Evolutionary conservation across 2,797 vertebrate genomes (phyloP), one percentile per base, ranked within the genome.

Genomic region (Myripristis jacobus): DNA sequence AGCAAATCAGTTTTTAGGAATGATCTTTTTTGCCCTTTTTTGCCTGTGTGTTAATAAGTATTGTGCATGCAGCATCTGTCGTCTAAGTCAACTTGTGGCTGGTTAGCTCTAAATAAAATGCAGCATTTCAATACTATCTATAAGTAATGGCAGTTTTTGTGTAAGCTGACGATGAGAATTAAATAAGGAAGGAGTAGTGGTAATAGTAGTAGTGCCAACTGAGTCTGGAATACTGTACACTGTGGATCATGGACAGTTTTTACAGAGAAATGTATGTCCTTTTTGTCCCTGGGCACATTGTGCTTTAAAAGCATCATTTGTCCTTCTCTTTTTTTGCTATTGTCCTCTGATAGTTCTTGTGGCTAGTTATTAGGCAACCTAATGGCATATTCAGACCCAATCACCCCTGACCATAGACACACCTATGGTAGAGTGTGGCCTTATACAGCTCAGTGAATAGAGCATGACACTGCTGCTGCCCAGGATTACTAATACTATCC

Each of bases 71-170:
- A 63, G 22, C 38, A 22, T 58, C n/a, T 60, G 6, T 44, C 12
- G 16, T 41, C 13, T 36, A 51, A 41, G 43, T 46, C 1, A 52
- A 57, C 4, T 55, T 12, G 6, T 54, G 21, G 3, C 25, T 57
- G 29, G 38, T 22, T 24, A 47, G 5, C 27, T 36, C 19, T 61
- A 16, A 62, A 73, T 59, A 27, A 75, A 71, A 75, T 27, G 41
- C 25, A 29, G 46, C 12, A 36, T 54, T 48, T 58, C 12, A 22
- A n/a, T n/a, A 9, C n/a, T 54, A 38, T 38, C 58, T 44, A 21
- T 70, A 10, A 66, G 9, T 67, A 21, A 75, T 66, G 48, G 15
- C 12, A 18, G 43, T 58, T 66, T 22, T 57, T 64, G 21, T 60
- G 48, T 46, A 47, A 55, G 38, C 21, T 36, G 18, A 46, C 46